These are phyloP conservation scores for Lagopus leucura DNA, from an alignment of 2,113 vertebrate genomes.

Conservation along the genomic window DNA sequence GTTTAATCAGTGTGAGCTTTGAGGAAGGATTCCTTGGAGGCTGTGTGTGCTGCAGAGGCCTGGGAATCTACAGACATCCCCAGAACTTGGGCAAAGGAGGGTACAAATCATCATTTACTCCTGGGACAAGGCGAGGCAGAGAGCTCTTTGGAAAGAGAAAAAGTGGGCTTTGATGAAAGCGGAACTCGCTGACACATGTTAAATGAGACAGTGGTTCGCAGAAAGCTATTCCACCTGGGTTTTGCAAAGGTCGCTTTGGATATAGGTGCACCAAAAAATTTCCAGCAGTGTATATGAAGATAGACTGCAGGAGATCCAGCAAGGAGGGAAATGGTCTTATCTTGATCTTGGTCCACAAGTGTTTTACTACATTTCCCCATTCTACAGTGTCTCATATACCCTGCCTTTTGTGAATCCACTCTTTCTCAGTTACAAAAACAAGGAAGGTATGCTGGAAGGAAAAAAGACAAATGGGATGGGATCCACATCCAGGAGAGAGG, in stretches of 20 bases:
- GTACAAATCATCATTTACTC: not conserved
- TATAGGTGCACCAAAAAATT: not conserved
- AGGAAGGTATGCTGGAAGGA: not conserved
- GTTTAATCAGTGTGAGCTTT: not conserved
- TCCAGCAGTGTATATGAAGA: not conserved
- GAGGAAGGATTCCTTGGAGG: not conserved
- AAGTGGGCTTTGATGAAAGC: not conserved
- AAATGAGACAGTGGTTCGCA: not conserved
- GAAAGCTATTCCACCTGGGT: not conserved
- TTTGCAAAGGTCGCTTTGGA: not conserved
- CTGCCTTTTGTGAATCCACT: not conserved
- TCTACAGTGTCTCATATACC: not conserved
- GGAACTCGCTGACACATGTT: fast-evolving
- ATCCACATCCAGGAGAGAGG: not conserved
- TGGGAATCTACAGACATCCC: not conserved
- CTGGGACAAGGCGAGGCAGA: not conserved
- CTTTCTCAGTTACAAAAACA: not conserved
- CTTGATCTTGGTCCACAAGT: not conserved
- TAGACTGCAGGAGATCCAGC: not conserved
- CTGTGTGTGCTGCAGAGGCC: not conserved
- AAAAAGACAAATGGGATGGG: not conserved
- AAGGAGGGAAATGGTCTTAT: not conserved
- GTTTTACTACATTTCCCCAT: not conserved
- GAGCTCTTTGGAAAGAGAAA: not conserved
- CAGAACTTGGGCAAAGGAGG: not conserved